Percentiles rank a stretch among this genome's conserved stretches.
Conservation (phyloP, 1,140 invertebrate species). For the Wasmannia auropunctata region DNA sequence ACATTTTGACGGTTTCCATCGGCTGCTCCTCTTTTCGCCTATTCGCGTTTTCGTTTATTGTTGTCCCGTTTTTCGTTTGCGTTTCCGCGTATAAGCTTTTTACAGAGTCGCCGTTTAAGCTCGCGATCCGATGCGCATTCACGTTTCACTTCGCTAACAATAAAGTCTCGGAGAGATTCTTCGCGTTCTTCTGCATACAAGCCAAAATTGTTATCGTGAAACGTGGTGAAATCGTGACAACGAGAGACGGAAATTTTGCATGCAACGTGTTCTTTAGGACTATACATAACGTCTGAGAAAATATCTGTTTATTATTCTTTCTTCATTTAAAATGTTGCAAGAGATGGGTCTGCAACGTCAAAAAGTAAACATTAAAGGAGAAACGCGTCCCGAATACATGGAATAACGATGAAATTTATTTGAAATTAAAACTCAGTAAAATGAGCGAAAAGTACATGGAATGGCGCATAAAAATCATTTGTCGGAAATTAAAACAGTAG, state of each 20-base stretch:
- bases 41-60: neutral
- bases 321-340: neutral
- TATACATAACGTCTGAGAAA: neutral
- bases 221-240: neutral
- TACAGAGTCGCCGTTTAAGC: constrained; percentile 30
- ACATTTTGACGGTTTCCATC: constrained; percentile 81
- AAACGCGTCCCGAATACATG: neutral
- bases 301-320: neutral
- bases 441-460: neutral
- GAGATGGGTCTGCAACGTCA: neutral
- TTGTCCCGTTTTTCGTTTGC: constrained; percentile 32
- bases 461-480: neutral
- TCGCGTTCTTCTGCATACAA: neutral
- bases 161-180: neutral
- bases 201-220: constrained; percentile 8
- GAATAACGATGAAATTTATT: neutral
- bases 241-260: neutral
- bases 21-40: constrained; percentile 15
- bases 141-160: constrained; percentile 23
- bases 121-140: neutral
- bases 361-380: neutral
- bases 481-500: neutral
- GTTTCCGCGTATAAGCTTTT: constrained; percentile 17
- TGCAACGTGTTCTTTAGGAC: neutral
- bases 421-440: neutral